Conservation (phyloP, 1,140 invertebrate species). For the Drosophila cardini region DNA sequence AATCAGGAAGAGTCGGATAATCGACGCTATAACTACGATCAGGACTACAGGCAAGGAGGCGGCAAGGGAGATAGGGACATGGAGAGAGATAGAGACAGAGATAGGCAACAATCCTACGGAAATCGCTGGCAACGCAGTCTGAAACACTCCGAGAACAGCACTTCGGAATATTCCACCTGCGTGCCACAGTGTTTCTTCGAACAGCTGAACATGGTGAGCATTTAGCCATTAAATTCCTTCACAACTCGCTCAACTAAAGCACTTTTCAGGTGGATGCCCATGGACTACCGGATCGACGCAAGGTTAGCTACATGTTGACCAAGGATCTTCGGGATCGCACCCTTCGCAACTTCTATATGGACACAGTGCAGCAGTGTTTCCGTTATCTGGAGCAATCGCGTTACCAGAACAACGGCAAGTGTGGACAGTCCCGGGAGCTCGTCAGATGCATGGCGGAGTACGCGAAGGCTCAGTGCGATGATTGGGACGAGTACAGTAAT, state of each 20-base stretch:
- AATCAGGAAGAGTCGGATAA: conserved; percentile 10
- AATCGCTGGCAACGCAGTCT: conserved; percentile 43
- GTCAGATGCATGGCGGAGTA: conserved; percentile 86
- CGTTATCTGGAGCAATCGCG: conserved; percentile 85
- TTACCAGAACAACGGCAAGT: conserved; percentile 83
- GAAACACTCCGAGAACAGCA: conserved; percentile 36
- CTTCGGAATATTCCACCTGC: conserved; percentile 63
- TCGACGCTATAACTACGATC: conserved; percentile 35
- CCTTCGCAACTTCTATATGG: conserved; percentile 86
- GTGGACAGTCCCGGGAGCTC: conserved; percentile 85
- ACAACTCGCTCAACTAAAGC: neutral
- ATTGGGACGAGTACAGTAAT: conserved; percentile 85
- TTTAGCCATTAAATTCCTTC: neutral
- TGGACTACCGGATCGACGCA: conserved; percentile 86
- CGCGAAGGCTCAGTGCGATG: conserved; percentile 86
- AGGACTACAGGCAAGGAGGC: conserved; percentile 31
- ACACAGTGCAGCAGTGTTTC: conserved; percentile 86
- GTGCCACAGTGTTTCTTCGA: conserved; percentile 86
- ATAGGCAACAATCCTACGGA: conserved; percentile 39
- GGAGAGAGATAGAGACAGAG: conserved; percentile 22
- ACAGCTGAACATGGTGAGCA: conserved; percentile 86
- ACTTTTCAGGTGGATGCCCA: conserved; percentile 84
- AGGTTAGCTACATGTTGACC: conserved; percentile 85
- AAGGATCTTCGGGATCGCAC: conserved; percentile 86
- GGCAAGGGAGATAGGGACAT: conserved; percentile 14